These are phyloP conservation scores for Tamias sibiricus DNA, from an alignment of 2,113 vertebrate genomes.

Conservation along the genomic window DNA sequence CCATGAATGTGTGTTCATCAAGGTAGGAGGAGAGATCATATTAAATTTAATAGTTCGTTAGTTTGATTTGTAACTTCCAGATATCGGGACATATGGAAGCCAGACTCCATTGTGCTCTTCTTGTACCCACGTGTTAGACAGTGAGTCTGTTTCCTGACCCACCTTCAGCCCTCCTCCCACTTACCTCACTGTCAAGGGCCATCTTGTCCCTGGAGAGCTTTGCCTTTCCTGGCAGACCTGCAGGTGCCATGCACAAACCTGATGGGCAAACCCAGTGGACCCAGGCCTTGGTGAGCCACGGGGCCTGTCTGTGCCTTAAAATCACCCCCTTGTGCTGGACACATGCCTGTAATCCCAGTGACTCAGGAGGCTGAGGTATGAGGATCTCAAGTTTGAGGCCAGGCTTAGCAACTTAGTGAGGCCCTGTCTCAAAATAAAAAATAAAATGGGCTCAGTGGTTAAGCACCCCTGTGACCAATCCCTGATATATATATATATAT, in stretches of 20 bases:
- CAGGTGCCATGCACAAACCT: not conserved
- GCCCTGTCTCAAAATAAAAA: too few species aligned
- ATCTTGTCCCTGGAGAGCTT: not conserved
- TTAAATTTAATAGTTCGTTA: not conserved
- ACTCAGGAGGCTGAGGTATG: too few species aligned
- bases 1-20: not conserved
- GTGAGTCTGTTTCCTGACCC: not conserved
- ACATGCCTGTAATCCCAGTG: too few species aligned
- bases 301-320: not conserved
- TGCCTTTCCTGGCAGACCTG: not conserved
- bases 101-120: not conserved
- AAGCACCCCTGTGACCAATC: too few species aligned
- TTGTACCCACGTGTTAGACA: not conserved
- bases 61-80: not conserved
- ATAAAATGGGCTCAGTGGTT: too few species aligned
- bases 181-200: not conserved
- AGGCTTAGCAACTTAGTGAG: too few species aligned
- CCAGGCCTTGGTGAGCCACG: not conserved
- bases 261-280: not conserved
- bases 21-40: not conserved
- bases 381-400: too few species aligned
- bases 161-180: not conserved
- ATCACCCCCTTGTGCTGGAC: too few species aligned
- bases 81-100: not conserved
- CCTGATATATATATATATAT: too few species aligned